Evolutionary conservation across 1,140 invertebrate species (phyloP), one percentile per base, ranked within the genome.

Genomic region (Sarcophaga bullata): DNA sequence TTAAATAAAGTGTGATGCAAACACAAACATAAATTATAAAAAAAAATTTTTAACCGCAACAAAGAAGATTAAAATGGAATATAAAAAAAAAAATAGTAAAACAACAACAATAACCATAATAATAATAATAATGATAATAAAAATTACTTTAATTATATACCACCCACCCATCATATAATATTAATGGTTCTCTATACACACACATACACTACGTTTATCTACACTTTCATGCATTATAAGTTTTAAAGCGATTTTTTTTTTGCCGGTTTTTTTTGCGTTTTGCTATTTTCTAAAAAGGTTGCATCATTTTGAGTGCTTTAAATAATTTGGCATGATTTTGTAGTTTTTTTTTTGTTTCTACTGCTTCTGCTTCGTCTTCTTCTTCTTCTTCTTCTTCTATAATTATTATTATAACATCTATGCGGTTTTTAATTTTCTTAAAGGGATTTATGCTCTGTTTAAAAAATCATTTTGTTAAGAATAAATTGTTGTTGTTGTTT

Each of bases 361-460:
- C 52, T 8, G 19, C 10, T 80, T n/a, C 52, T 15, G 10, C 17
- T 73, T 7, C 72, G 6, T 78, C n/a, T n/a, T n/a, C n/a, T n/a
- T n/a, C n/a, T n/a, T n/a, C n/a, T n/a, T n/a, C n/a, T n/a, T n/a
- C n/a, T n/a, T n/a, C n/a, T n/a, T n/a, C n/a, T n/a, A n/a, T n/a
- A n/a, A 19, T 15, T 48, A 37, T n/a, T n/a, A 15, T 54, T 80
- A 37, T 37, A 37, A 37, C 25, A 37, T 37, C 15, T 37, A 17
- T 80, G 46, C 17, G 4, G 46, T 49, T 11, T 15, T 25, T 52
- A 49, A 15, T 80, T 62, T 62, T 62, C 54, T 68, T 68, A 68
- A 78, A 78, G 54, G 46, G 75, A 80, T 82, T 82, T 82, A 82
- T 82, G 82, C 82, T 82, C 82, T 82, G 82, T 82, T 82, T 78